Evolutionary conservation across 2,888 invertebrate species (phyloP).

Genomic region (Gnatocerus cornutus): DNA sequence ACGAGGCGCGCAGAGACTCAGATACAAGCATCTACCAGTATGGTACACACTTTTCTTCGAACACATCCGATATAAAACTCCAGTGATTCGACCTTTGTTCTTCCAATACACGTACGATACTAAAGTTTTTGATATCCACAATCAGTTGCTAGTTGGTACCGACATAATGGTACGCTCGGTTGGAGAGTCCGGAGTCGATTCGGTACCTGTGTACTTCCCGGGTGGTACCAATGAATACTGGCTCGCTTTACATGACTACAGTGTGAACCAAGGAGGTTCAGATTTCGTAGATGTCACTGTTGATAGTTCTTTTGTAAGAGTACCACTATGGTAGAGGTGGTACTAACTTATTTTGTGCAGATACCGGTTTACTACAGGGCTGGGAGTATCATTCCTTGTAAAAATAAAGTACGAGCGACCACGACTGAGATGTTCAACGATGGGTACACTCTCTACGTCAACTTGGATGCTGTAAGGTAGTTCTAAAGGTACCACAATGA

Average conservation of each 20-base stretch:
- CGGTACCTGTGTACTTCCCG: conserved; percentile 90
- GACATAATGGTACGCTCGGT: conserved; percentile 91
- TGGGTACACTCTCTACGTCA: conserved; percentile 57
- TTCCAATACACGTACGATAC: conserved; percentile 89
- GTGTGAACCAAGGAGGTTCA: background rate
- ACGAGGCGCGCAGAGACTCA: conserved; percentile 80
- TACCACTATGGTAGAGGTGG: conserved; percentile 8
- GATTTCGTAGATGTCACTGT: conserved; percentile 2
- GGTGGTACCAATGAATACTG: conserved; percentile 81
- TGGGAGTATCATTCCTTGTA: conserved; percentile 61
- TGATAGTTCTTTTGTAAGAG: background rate
- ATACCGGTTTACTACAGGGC: conserved; percentile 62
- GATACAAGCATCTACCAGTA: conserved; percentile 91
- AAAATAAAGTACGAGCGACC: conserved; percentile 53
- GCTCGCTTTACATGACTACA: conserved; percentile 69
- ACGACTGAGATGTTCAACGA: conserved; percentile 57
- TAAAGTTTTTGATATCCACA: conserved; percentile 85
- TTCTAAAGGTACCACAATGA: background rate
- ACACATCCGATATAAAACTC: conserved; percentile 85
- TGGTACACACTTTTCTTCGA: conserved; percentile 95
- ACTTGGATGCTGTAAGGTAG: conserved; percentile 49
- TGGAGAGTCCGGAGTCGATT: conserved; percentile 80
- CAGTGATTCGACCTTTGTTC: conserved; percentile 92
- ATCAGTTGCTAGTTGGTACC: conserved; percentile 84
- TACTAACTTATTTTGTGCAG: conserved; percentile 22